Conservation (phyloP, 2,113 vertebrate genomes). For the Oreamnos americanus region DNA sequence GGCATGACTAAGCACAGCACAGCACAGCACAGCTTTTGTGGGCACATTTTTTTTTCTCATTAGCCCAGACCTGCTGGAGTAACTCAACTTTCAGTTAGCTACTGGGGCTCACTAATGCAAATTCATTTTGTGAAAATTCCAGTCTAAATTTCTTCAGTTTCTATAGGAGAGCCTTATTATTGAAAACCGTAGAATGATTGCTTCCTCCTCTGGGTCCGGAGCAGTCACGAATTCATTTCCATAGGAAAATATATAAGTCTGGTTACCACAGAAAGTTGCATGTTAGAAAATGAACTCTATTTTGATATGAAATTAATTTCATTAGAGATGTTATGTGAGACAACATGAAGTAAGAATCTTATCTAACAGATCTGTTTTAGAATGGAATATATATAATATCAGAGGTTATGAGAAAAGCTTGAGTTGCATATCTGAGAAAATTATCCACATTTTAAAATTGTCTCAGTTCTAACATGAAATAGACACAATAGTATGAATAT, state of each 20-base stretch:
- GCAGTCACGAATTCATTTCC: background rate
- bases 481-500: constrained; percentile 39
- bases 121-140: background rate
- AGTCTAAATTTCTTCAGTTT: background rate
- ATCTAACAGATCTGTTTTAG: constrained; percentile 61
- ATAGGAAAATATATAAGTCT: background rate
- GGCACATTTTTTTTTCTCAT: background rate
- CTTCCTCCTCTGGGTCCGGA: background rate
- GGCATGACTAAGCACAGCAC: background rate
- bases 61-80: background rate
- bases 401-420: constrained; percentile 75
- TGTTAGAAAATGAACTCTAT: background rate
- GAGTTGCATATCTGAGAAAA: constrained; percentile 71
- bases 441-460: constrained; percentile 60
- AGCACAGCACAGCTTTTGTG: background rate
- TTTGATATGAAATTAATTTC: constrained; percentile 18
- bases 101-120: background rate
- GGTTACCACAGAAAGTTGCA: background rate
- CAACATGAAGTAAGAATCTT: constrained; percentile 47
- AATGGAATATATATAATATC: constrained; percentile 14
- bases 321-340: background rate
- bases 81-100: background rate
- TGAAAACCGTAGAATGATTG: background rate
- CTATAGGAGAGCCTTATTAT: background rate
- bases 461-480: constrained; percentile 42